These are phyloP conservation scores for Epizoanthus scotinus DNA, from an alignment of 92 coral and sea anemone genomes.

Conservation along the genomic window DNA sequence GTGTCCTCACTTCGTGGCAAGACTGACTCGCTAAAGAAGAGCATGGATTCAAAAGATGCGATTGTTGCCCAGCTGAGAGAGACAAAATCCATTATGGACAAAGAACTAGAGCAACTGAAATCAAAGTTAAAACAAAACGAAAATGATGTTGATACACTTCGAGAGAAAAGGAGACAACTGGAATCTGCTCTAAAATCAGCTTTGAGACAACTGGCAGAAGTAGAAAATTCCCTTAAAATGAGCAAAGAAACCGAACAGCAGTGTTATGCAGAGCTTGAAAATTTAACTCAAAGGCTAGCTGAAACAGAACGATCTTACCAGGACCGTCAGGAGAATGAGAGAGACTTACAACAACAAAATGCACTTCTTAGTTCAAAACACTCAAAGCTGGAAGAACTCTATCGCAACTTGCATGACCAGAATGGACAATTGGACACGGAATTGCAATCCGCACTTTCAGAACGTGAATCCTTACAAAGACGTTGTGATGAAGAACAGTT, in stretches of 20 bases:
- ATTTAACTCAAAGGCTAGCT: constrained; percentile 54
- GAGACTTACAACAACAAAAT: constrained; percentile 66
- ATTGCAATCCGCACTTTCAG: constrained; percentile 62
- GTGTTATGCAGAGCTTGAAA: constrained; percentile 55
- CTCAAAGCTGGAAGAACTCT: constrained; percentile 72
- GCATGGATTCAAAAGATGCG: constrained; percentile 66
- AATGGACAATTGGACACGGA: constrained; percentile 72
- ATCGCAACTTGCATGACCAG: constrained; percentile 60
- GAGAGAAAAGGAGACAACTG: constrained; percentile 62
- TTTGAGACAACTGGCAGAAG: constrained; percentile 49
- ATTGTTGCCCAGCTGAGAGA: constrained; percentile 62
- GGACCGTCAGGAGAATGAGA: constrained; percentile 73
- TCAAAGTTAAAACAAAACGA: constrained; percentile 55
- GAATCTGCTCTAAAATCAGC: constrained; percentile 63
- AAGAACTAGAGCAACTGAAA: constrained; percentile 64
- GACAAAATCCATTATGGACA: constrained; percentile 55
- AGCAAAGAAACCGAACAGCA: constrained; percentile 46
- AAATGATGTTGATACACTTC: constrained; percentile 63
- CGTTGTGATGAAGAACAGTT: constrained; percentile 67
- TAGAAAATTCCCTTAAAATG: constrained; percentile 49
- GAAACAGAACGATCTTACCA: constrained; percentile 55
- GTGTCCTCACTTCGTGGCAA: constrained; percentile 60
- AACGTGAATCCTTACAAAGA: constrained; percentile 59
- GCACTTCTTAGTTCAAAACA: constrained; percentile 63
- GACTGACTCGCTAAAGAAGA: constrained; percentile 58